Percentiles rank a stretch among this genome's conserved stretches.
phyloP scores from a whole-genome alignment of 2,797 vertebrate species.

The Agapornis canus region DNA sequence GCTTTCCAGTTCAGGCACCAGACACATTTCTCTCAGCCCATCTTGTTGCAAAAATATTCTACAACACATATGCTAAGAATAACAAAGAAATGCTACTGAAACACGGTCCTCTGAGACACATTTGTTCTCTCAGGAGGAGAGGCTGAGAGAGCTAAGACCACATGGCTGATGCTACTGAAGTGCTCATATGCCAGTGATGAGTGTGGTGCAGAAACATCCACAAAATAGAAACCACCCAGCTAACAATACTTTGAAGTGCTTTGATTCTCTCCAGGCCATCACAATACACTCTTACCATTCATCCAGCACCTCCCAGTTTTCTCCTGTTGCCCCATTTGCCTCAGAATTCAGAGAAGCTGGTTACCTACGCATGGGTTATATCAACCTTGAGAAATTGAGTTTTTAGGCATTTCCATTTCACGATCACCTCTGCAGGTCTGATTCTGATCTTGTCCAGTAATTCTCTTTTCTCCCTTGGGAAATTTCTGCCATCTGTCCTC shows the following conservation, averaged over 20 bases:
- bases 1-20: neutral
- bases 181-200: neutral
- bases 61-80: neutral
- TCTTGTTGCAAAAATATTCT: neutral
- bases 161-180: neutral
- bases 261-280: neutral
- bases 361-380: slow-evolving; percentile 5
- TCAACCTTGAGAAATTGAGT: slow-evolving; percentile 59
- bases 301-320: neutral
- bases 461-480: slow-evolving; percentile 64
- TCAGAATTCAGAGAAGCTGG: neutral
- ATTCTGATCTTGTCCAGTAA: slow-evolving; percentile 65
- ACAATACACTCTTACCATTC: neutral
- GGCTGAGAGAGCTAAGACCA: neutral
- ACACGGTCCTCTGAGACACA: neutral
- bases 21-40: neutral
- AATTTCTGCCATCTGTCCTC: slow-evolving; percentile 71
- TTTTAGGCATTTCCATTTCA: slow-evolving; percentile 60
- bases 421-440: slow-evolving; percentile 66
- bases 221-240: neutral
- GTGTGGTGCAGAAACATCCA: neutral
- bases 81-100: neutral
- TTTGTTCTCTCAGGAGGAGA: neutral
- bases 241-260: neutral
- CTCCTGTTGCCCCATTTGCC: neutral